These are phyloP conservation scores for Dasysyrphus albostriatus DNA, from an alignment of 2,888 invertebrate species.

Conservation along the genomic window DNA sequence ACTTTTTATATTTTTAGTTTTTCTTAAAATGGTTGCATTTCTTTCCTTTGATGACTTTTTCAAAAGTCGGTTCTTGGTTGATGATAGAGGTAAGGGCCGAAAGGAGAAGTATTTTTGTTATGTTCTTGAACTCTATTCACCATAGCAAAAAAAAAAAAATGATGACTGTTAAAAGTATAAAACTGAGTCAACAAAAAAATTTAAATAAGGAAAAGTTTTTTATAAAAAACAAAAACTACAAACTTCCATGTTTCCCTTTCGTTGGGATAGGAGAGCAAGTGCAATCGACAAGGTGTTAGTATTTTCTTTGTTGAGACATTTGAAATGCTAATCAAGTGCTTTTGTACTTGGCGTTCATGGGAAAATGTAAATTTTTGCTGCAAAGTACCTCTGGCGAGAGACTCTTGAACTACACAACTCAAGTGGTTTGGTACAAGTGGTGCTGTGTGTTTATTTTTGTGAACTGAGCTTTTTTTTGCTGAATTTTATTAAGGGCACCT, in stretches of 20 bases:
- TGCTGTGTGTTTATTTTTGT: slow-evolving; percentile 65
- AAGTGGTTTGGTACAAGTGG: slow-evolving; percentile 59
- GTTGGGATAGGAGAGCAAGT: slow-evolving; percentile 52
- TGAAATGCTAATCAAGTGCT: slow-evolving; percentile 75
- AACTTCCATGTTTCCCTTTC: slow-evolving; percentile 62
- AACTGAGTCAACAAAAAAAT: slow-evolving; percentile 8
- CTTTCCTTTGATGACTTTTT: slow-evolving; percentile 48
- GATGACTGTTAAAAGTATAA: slow-evolving; percentile 32
- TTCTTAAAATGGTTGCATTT: slow-evolving; percentile 33
- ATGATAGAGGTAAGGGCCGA: neutral
- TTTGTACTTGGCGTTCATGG: slow-evolving; percentile 69
- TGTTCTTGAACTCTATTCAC: slow-evolving; percentile 16
- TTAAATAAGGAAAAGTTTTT: slow-evolving; percentile 24
- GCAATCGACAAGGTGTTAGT: slow-evolving; percentile 71
- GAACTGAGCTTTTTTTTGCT: slow-evolving; percentile 19
- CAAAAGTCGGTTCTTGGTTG: slow-evolving; percentile 11
- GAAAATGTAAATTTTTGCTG: slow-evolving; percentile 63
- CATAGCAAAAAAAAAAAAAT: slow-evolving; percentile 26
- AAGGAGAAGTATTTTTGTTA: slow-evolving; percentile 36
- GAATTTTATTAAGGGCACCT: slow-evolving; percentile 28
- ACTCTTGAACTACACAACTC: slow-evolving; percentile 62
- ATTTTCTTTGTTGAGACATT: slow-evolving; percentile 68
- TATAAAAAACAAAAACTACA: slow-evolving; percentile 16
- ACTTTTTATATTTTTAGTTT: slow-evolving; percentile 24
- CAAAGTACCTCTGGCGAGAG: slow-evolving; percentile 56